A percentile compares a stretch with the other conserved stretches of the same genome.
These are phyloP conservation scores for Trinorchestia longiramus DNA, from an alignment of 1,140 invertebrate species.

Conservation along the genomic window DNA sequence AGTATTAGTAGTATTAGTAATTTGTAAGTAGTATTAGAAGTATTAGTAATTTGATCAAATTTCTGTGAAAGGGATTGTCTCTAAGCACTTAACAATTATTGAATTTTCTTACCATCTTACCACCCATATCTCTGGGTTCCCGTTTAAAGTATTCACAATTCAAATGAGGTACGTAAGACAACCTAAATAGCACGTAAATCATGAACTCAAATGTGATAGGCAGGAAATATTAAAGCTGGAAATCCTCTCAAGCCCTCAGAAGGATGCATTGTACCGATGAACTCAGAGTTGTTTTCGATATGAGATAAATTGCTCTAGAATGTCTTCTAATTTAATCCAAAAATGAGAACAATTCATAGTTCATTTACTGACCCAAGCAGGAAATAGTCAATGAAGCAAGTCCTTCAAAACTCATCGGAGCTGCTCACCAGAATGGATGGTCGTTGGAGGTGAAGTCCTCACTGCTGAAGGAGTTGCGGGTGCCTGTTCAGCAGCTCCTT, in stretches of 20 bases:
- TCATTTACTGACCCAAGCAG: not conserved
- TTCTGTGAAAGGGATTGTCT: no score
- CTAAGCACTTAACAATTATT: no score
- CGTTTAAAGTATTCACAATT: not conserved
- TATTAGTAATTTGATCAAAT: no score
- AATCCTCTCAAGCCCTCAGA: not conserved
- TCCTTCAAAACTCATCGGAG: not conserved
- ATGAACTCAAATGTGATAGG: not conserved
- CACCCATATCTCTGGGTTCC: not conserved
- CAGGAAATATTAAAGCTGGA: not conserved
- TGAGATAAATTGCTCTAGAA: not conserved
- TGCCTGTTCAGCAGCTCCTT: not conserved
- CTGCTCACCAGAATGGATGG: not conserved
- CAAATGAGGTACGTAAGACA: not conserved
- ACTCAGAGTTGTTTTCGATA: not conserved
- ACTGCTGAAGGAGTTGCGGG: not conserved
- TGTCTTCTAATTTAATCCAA: not conserved
- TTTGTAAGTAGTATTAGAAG: no score
- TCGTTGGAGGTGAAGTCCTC: not conserved
- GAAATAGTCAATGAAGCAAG: not conserved
- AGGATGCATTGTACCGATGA: not conserved
- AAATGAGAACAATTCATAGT: not conserved
- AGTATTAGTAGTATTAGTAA: no score
- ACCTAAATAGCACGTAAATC: not conserved
- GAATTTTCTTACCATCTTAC: no score